Evolutionary conservation across 2,888 invertebrate genomes (phyloP).

Genomic region (Eristalinus sepulchralis): DNA sequence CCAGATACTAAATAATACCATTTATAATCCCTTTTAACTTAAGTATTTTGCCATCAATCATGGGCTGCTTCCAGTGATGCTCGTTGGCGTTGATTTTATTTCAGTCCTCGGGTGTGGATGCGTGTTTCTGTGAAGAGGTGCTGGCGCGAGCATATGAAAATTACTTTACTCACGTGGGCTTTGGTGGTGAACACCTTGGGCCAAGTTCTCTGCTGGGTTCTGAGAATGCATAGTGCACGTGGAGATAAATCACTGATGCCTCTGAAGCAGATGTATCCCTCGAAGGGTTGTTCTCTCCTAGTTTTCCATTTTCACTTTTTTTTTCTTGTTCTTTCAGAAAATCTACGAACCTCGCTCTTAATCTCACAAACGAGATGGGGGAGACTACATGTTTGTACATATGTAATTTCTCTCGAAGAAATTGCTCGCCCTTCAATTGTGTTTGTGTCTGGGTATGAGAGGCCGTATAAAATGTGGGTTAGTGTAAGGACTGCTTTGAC

Average conservation of each 20-base stretch:
- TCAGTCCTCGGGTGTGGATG: not conserved
- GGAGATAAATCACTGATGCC: not conserved
- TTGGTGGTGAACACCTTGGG: not conserved
- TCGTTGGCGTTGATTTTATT: slow-evolving; percentile 31
- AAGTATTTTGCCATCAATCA: slow-evolving; percentile 65
- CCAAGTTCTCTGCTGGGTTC: not conserved
- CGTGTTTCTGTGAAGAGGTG: not conserved
- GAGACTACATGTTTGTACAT: too few relatives aligned
- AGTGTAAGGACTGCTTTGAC: too few relatives aligned
- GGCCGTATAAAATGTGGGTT: too few relatives aligned
- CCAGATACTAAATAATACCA: slow-evolving; percentile 62
- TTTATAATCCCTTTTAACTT: slow-evolving; percentile 66
- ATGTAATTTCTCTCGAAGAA: too few relatives aligned
- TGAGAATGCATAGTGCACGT: not conserved
- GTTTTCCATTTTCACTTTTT: not conserved
- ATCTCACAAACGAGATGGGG: not conserved
- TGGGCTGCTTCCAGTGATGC: slow-evolving; percentile 37
- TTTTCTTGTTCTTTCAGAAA: not conserved
- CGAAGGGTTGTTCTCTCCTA: not conserved
- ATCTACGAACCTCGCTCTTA: not conserved
- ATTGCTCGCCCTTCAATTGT: too few relatives aligned
- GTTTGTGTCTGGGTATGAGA: too few relatives aligned
- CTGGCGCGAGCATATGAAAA: not conserved
- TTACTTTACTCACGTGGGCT: slow-evolving; percentile 17
- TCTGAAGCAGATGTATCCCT: not conserved